These are phyloP conservation scores for Anableps anableps DNA, from an alignment of 2,797 vertebrate species.

Conservation along the genomic window DNA sequence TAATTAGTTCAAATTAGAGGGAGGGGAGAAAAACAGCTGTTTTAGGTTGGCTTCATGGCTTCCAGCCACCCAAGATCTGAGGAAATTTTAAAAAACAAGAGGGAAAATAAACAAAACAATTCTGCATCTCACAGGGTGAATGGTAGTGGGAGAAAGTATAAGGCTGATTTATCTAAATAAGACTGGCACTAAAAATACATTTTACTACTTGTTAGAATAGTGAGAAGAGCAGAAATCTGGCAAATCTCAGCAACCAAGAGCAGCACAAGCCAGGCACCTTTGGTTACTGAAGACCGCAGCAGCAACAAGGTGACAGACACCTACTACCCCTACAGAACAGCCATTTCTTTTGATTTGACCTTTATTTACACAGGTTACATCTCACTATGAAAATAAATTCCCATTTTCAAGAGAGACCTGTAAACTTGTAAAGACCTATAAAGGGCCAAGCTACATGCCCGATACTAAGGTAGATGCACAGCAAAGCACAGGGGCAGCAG, in stretches of 20 bases:
- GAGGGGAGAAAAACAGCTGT: not conserved
- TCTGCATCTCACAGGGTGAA: not conserved
- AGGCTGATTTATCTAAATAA: not conserved
- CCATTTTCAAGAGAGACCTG: too few species aligned
- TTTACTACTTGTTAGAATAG: not conserved
- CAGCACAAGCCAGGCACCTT: not conserved
- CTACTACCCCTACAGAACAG: too few species aligned
- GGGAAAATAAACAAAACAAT: constrained; percentile 15
- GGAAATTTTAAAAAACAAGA: not conserved
- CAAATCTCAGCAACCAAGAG: not conserved
- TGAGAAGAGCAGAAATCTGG: not conserved
- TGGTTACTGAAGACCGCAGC: too few species aligned
- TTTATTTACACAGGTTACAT: too few species aligned
- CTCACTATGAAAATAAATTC: too few species aligned
- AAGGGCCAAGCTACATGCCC: too few species aligned
- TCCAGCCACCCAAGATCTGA: not conserved
- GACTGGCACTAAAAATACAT: not conserved
- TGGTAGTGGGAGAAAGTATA: not conserved
- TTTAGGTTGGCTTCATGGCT: not conserved
- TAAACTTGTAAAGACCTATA: too few species aligned
- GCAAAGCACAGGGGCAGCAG: too few species aligned
- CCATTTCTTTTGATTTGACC: too few species aligned
- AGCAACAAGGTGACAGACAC: too few species aligned
- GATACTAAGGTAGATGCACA: too few species aligned
- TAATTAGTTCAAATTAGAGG: not conserved